A percentile compares a stretch with the other conserved stretches of the same genome.
These are phyloP conservation scores for Drosophila santomea DNA, from an alignment of 1,140 invertebrate species.

Conservation along the genomic window DNA sequence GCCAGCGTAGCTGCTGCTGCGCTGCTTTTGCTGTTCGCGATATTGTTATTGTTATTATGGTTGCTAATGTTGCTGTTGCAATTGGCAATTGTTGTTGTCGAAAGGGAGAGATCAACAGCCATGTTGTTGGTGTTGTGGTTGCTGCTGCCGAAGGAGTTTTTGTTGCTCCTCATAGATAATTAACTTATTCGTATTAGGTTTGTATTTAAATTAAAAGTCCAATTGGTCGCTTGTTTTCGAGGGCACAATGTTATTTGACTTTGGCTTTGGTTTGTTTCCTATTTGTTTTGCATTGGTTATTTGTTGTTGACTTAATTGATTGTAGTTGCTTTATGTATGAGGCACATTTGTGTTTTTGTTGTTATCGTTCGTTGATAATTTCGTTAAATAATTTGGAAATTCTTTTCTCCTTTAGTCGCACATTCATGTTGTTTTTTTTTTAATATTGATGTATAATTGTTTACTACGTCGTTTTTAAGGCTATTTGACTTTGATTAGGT, in stretches of 20 bases:
- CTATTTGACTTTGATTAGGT: constrained; percentile 38
- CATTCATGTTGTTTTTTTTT: not conserved
- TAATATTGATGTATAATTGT: constrained; percentile 23
- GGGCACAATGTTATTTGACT: not conserved
- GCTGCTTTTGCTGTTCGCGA: constrained; percentile 56
- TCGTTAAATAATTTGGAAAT: constrained; percentile 6
- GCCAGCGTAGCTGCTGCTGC: constrained; percentile 32
- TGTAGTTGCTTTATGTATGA: constrained; percentile 29
- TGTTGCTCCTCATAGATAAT: constrained; percentile 76
- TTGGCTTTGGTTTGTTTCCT: constrained; percentile 30
- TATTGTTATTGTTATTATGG: constrained; percentile 28
- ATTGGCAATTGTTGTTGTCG: constrained; percentile 47
- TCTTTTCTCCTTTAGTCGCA: not conserved
- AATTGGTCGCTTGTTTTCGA: not conserved
- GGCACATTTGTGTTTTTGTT: constrained; percentile 45
- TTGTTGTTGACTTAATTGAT: constrained; percentile 48
- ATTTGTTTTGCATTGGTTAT: constrained; percentile 4
- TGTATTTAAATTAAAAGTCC: not conserved
- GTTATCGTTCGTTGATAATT: constrained; percentile 11
- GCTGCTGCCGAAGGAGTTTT: constrained; percentile 51
- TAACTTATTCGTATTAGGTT: constrained; percentile 15
- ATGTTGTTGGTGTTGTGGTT: constrained; percentile 66
- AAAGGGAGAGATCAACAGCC: constrained; percentile 71
- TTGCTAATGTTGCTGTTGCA: constrained; percentile 32
- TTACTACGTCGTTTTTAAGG: constrained; percentile 37